phyloP scores from a whole-genome alignment of 2,888 invertebrate genomes.

The Scaptomyza cyrtandrae region DNA sequence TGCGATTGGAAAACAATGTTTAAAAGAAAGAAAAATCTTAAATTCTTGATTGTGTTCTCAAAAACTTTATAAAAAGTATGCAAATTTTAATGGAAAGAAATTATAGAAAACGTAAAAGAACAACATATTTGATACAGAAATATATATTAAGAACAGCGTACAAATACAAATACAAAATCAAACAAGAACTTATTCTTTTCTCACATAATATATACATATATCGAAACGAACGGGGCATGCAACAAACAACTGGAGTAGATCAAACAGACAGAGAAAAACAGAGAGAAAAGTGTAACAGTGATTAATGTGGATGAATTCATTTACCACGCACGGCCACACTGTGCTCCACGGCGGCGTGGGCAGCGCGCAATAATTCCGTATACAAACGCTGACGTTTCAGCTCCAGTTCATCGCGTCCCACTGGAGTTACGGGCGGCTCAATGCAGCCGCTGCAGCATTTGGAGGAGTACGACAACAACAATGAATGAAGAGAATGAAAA shows the following conservation, averaged over 20 bases:
- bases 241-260: constrained; percentile 34
- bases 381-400: constrained; percentile 91
- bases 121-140: not conserved
- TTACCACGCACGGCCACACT: constrained; percentile 85
- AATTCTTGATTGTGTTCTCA: not conserved
- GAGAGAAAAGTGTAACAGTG: constrained; percentile 21
- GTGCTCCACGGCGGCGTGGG: constrained; percentile 90
- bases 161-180: constrained; percentile 2
- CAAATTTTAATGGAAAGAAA: not conserved
- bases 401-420: constrained; percentile 91
- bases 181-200: not conserved
- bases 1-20: too few relatives aligned
- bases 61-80: too few relatives aligned
- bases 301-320: constrained; percentile 32
- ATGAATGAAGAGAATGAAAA: constrained; percentile 19
- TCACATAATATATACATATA: not conserved
- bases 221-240: constrained; percentile 42
- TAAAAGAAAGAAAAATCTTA: not conserved
- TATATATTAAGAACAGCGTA: not conserved
- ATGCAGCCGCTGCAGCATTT: constrained; percentile 75
- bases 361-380: constrained; percentile 90
- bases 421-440: constrained; percentile 89
- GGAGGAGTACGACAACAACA: constrained; percentile 20
- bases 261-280: constrained; percentile 6
- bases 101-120: not conserved